Conservation (phyloP, 2,797 vertebrate genomes). For the Scarus forsteni region DNA sequence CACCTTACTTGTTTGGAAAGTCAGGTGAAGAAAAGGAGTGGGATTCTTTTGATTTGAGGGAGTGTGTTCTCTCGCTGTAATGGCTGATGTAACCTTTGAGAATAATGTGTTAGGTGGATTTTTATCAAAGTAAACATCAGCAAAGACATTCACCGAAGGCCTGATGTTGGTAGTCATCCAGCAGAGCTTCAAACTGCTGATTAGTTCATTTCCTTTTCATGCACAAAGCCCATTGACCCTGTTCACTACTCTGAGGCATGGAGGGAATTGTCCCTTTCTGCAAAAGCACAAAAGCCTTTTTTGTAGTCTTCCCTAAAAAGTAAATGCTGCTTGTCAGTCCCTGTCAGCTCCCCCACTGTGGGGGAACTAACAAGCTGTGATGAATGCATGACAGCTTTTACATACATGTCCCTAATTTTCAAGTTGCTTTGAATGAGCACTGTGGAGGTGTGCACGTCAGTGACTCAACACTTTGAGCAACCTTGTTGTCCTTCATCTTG, state of each 20-base stretch:
- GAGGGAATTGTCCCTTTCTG: slow-evolving; percentile 25
- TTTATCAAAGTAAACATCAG: slow-evolving; percentile 9
- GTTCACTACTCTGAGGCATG: slow-evolving; percentile 10
- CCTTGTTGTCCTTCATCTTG: slow-evolving; percentile 32
- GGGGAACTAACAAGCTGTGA: slow-evolving; percentile 43
- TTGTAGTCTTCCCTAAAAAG: slow-evolving; percentile 24
- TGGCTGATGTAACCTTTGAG: slow-evolving; percentile 5
- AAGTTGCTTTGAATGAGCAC: slow-evolving; percentile 2
- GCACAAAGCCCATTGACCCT: slow-evolving; percentile 33
- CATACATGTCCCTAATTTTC: slow-evolving; percentile 36
- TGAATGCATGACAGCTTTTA: slow-evolving; percentile 36
- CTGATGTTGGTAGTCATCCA: slow-evolving; percentile 4
- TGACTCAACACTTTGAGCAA: slow-evolving; percentile 51
- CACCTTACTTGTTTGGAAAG: slow-evolving; percentile 47
- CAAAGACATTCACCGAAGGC: not conserved
- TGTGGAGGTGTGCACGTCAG: slow-evolving; percentile 17
- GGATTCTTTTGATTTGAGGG: slow-evolving; percentile 27
- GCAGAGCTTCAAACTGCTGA: not conserved
- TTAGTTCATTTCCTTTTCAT: slow-evolving; percentile 5
- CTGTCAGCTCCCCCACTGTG: slow-evolving; percentile 61
- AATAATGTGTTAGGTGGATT: not conserved
- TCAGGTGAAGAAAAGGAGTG: not conserved
- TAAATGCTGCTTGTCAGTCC: slow-evolving; percentile 52
- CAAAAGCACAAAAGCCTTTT: slow-evolving; percentile 14
- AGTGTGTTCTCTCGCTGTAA: slow-evolving; percentile 24